Conservation (phyloP, 2,797 vertebrate species). For the Pelodytes ibericus region DNA sequence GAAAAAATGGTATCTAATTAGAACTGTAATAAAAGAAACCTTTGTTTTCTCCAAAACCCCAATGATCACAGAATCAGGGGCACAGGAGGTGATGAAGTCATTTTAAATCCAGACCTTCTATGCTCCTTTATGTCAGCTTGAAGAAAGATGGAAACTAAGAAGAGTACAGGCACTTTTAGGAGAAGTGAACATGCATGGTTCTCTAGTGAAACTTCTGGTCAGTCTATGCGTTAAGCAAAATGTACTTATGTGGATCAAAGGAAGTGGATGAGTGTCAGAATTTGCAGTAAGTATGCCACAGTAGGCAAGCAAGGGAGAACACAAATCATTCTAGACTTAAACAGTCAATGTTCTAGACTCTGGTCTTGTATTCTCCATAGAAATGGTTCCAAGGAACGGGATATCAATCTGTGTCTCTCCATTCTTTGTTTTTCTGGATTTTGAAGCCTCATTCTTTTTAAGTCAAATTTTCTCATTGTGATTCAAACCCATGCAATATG, state of each 20-base stretch:
- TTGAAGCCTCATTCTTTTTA: too few relatives aligned
- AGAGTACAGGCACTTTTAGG: slow-evolving; percentile 43
- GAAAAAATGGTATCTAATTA: too few relatives aligned
- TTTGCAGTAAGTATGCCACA: neutral
- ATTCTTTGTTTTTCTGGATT: neutral
- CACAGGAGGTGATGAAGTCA: too few relatives aligned
- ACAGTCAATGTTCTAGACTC: slow-evolving; percentile 14
- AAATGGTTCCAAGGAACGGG: neutral
- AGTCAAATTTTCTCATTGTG: too few relatives aligned
- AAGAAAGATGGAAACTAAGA: too few relatives aligned
- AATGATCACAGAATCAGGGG: too few relatives aligned
- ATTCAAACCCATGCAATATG: too few relatives aligned
- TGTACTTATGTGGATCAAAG: too few relatives aligned
- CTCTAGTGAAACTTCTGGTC: neutral
- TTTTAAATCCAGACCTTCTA: neutral
- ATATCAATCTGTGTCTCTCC: neutral
- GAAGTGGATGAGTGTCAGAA: neutral
- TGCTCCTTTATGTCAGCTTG: slow-evolving; percentile 10
- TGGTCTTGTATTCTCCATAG: too few relatives aligned
- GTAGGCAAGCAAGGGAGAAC: neutral
- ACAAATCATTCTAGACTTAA: neutral
- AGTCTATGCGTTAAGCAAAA: too few relatives aligned
- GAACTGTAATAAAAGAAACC: too few relatives aligned
- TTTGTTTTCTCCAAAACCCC: too few relatives aligned
- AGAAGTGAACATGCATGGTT: slow-evolving; percentile 13